Base-by-base conservation (phyloP, 1,140 invertebrate species). In the Formica exsecta region DNA sequence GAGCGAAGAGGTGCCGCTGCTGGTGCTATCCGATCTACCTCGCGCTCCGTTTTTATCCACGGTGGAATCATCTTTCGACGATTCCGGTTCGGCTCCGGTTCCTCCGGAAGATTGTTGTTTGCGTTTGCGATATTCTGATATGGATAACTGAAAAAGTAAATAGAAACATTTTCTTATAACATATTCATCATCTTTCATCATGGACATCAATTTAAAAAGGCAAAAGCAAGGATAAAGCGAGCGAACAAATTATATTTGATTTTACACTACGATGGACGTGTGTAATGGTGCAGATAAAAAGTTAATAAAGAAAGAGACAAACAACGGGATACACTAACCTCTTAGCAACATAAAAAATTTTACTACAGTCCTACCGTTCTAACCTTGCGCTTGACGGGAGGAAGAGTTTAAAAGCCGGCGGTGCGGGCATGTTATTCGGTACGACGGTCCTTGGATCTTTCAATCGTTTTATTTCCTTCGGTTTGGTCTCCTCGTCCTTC, bases 71-170 rank as follows among this genome's bases (percentile, higher is more conserved):
- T 94, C 94, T 61, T 92, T 92, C 0, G 90, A 86, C 2, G 85
- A 91, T 81, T 95, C 95, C 6, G 94, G 93, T 32, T 95, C 94
- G 4, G 93, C 89, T 51, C 94, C 93, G 0, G 95, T 93, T 0
- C 92, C 92, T 2, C 91, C 93, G 4, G 92, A 89, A 5, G 94
- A 96, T 36, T 96, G 94, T 88, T 96, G 96, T 85, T 97, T 97
- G 25, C 97, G 95, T 91, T 97, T 96, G 25, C 97, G 95, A 91
- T 97, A 97, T 89, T 97, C 97, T 13, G 96, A 96, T 91, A 97
- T 96, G 9, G 97, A 97, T 11, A 97, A 94, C 97, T 97, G 81
- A 2, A 95, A 93, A 70, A 64, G 57, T 54, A 70, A 48, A 13
- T 11, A 11, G n/a, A 22, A 73, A 83, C 8, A 61, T 74, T 66